These are phyloP conservation scores for Deilephila porcellus DNA, from an alignment of 2,888 invertebrate species.

Conservation along the genomic window DNA sequence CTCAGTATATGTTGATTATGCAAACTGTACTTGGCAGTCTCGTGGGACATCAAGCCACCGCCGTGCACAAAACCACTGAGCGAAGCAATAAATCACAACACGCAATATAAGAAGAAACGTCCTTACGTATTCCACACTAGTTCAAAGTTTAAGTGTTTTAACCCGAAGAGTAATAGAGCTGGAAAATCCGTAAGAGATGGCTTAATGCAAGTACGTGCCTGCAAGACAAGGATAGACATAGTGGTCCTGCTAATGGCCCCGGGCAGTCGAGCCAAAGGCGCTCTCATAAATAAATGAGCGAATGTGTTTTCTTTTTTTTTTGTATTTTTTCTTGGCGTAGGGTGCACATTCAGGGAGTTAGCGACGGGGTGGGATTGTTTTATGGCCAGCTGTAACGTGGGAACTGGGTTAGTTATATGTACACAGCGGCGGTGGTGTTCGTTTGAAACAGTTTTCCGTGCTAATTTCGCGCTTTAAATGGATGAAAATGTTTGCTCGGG, in stretches of 20 bases:
- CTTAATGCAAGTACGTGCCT: slow-evolving; percentile 51
- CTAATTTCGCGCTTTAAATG: slow-evolving; percentile 29
- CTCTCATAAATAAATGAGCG: slow-evolving; percentile 75
- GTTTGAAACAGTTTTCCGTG: slow-evolving; percentile 39
- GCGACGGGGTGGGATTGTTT: slow-evolving; percentile 48
- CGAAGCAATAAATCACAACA: slow-evolving; percentile 39
- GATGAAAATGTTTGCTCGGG: slow-evolving; percentile 25
- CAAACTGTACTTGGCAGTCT: neutral
- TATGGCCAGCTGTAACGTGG: slow-evolving; percentile 47
- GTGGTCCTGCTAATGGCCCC: slow-evolving; percentile 70
- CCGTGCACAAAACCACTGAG: neutral
- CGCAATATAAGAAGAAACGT: slow-evolving; percentile 45
- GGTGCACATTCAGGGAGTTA: slow-evolving; percentile 45
- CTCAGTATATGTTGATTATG: neutral
- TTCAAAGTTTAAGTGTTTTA: slow-evolving; percentile 67
- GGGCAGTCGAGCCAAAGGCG: slow-evolving; percentile 66
- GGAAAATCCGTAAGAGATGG: slow-evolving; percentile 64
- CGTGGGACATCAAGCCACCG: neutral
- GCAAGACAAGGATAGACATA: slow-evolving; percentile 60
- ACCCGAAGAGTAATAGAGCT: slow-evolving; percentile 59
- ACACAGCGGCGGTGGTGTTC: slow-evolving; percentile 39
- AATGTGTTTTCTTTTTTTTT: slow-evolving; percentile 57
- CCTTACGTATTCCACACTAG: slow-evolving; percentile 45
- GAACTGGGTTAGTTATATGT: slow-evolving; percentile 52
- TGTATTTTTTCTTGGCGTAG: slow-evolving; percentile 53